A percentile compares a stretch with the other conserved stretches of the same genome.
Evolutionary conservation across 2,113 vertebrate genomes (phyloP).

Genomic region (Corythaixoides concolor): DNA sequence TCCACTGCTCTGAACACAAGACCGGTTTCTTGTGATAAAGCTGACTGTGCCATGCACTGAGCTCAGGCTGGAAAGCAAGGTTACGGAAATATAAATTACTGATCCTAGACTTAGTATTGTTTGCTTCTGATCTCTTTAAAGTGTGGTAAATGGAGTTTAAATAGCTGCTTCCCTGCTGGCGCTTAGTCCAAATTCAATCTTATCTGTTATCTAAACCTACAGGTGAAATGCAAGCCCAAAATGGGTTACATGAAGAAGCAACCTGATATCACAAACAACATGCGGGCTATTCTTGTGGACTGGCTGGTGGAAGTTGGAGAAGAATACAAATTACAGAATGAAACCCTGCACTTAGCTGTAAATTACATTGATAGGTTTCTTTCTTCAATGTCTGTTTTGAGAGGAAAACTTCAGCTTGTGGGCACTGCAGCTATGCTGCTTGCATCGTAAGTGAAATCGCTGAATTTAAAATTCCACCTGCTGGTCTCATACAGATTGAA

Average conservation of each 20-base stretch:
- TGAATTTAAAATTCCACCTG: neutral
- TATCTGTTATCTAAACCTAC: neutral
- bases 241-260: conserved; percentile 97
- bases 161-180: neutral
- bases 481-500: neutral
- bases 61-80: neutral
- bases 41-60: neutral
- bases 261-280: conserved; percentile 95
- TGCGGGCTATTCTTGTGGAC: conserved; percentile 97
- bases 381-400: conserved; percentile 95
- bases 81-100: neutral
- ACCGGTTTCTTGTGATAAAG: neutral
- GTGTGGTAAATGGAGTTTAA: neutral
- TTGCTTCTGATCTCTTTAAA: neutral
- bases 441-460: conserved; percentile 87
- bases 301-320: conserved; percentile 99
- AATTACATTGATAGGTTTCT: conserved; percentile 99
- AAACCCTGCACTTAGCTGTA: conserved; percentile 94
- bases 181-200: neutral
- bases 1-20: neutral
- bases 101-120: neutral
- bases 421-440: conserved; percentile 97
- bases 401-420: conserved; percentile 96
- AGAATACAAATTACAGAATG: conserved; percentile 96
- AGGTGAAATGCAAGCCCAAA: conserved; percentile 92